These are phyloP conservation scores for Coleophora flavipennella DNA, from an alignment of 2,888 invertebrate species.

Conservation along the genomic window DNA sequence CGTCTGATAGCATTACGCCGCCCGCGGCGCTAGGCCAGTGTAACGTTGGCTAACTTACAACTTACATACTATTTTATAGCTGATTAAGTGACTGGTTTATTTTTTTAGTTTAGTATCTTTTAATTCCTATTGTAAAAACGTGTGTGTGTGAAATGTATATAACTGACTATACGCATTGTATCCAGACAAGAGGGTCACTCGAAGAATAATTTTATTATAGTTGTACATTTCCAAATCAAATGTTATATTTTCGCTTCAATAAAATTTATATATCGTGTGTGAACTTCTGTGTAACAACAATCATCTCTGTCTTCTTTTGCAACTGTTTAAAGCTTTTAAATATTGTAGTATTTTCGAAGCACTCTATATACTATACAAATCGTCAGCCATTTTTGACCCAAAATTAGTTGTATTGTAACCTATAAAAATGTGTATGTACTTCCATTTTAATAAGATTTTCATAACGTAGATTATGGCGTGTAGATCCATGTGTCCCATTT, in stretches of 20 bases:
- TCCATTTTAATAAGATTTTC: conserved; percentile 69
- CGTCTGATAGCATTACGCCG: conserved; percentile 32
- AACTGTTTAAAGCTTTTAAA: conserved; percentile 46
- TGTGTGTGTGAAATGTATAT: conserved; percentile 69
- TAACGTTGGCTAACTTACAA: conserved; percentile 62
- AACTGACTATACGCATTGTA: conserved; percentile 49
- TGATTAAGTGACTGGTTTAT: conserved; percentile 69
- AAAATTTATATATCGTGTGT: conserved; percentile 10
- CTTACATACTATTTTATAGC: conserved; percentile 60
- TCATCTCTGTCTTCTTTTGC: conserved; percentile 59
- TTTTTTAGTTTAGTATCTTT: conserved; percentile 58
- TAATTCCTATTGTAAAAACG: conserved; percentile 68
- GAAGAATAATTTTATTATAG: conserved; percentile 37
- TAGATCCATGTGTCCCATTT: conserved; percentile 51
- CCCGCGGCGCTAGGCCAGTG: conserved; percentile 55
- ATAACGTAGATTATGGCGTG: conserved; percentile 56
- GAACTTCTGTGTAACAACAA: conserved; percentile 35
- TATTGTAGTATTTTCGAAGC: conserved; percentile 46
- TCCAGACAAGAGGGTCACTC: conserved; percentile 35
- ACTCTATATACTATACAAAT: conserved; percentile 42
- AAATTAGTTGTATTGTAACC: conserved; percentile 53
- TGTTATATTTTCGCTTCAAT: not conserved
- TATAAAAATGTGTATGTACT: conserved; percentile 63
- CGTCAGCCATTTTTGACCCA: conserved; percentile 66
- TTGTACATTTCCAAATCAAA: conserved; percentile 29